phyloP scores from a whole-genome alignment of 2,797 vertebrate species.

The Lithobates sylvaticus region DNA sequence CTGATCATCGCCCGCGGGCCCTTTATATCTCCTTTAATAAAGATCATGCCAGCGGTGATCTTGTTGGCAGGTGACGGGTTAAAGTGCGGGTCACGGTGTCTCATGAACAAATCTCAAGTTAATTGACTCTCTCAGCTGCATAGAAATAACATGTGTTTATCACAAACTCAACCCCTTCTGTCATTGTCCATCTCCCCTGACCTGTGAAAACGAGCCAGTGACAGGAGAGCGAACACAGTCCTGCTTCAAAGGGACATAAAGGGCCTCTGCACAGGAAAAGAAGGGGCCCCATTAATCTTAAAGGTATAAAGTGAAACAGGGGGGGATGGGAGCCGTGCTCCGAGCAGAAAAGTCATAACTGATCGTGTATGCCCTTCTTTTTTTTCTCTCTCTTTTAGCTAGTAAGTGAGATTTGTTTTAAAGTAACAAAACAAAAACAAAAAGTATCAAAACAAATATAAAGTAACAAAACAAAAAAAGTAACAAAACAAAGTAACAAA shows the following conservation, averaged over 20 bases:
- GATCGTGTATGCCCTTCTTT: not conserved
- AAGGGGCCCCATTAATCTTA: constrained; percentile 51
- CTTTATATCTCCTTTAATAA: not conserved
- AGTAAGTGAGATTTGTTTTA: too few species aligned
- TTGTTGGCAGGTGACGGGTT: constrained; percentile 21
- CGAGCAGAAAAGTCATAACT: constrained; percentile 15
- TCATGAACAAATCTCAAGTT: constrained; percentile 62
- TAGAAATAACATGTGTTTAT: constrained; percentile 70
- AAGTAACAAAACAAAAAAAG: too few species aligned
- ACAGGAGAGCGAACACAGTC: constrained; percentile 16
- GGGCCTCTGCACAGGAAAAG: constrained; percentile 38
- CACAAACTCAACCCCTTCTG: constrained; percentile 65
- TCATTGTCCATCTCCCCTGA: constrained; percentile 74
- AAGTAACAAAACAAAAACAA: too few species aligned
- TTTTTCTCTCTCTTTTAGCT: too few species aligned
- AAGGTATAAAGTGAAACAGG: constrained; percentile 21
- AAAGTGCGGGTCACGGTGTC: not conserved
- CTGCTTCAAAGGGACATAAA: constrained; percentile 55
- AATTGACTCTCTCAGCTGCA: constrained; percentile 69
- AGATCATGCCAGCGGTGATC: not conserved
- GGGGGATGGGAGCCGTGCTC: constrained; percentile 29
- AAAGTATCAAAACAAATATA: too few species aligned
- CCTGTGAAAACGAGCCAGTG: constrained; percentile 73
- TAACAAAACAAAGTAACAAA: too few species aligned
- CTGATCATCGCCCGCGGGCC: not conserved